phyloP scores from a whole-genome alignment of 2,888 invertebrate genomes.

The Tanypteryx hageni region DNA sequence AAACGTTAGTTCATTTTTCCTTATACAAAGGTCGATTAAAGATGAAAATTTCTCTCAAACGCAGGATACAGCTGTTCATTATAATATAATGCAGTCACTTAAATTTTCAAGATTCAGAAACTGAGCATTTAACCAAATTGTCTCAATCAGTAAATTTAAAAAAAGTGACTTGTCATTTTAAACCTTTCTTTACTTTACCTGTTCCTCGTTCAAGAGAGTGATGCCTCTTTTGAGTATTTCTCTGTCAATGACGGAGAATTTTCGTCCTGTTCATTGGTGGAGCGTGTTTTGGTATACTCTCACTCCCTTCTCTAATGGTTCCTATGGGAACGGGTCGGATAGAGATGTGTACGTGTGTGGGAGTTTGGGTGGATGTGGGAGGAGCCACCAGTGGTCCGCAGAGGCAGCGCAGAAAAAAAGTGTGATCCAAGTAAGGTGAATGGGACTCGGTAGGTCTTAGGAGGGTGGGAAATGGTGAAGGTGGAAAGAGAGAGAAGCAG shows the following conservation, averaged over 20 bases:
- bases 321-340: background rate
- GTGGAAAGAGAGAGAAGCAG: background rate
- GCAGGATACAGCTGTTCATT: no score
- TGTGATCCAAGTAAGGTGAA: no score
- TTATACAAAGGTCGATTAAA: no score
- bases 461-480: background rate
- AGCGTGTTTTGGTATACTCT: background rate
- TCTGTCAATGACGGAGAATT: background rate
- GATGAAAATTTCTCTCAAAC: no score
- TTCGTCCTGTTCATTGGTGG: background rate
- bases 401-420: background rate
- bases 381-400: background rate
- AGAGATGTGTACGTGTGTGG: constrained; percentile 6
- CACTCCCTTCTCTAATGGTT: background rate
- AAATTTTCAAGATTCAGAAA: no score
- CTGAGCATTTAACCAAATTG: no score
- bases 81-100: no score
- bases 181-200: no score
- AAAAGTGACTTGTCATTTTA: no score
- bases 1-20: no score
- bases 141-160: no score
- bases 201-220: background rate
- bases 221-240: background rate
- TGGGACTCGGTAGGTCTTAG: background rate
- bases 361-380: background rate